Conservation (phyloP, 1,140 invertebrate species). For the Euglossa dilemma region DNA sequence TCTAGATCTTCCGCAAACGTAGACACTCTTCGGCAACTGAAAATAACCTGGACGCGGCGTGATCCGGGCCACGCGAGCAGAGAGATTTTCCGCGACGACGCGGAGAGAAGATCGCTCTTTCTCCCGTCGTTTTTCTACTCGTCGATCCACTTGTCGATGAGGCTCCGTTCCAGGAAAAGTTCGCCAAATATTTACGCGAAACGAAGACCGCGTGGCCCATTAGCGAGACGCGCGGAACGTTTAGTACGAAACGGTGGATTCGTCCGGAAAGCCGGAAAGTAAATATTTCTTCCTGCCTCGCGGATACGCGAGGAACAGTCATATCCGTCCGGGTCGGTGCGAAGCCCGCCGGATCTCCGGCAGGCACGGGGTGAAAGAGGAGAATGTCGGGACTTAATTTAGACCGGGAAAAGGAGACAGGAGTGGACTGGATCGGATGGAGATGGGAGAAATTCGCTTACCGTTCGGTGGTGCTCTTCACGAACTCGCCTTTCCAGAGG, state of each 20-base stretch:
- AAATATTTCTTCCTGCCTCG: conserved; percentile 26
- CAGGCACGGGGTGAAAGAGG: not conserved
- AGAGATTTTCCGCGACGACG: not conserved
- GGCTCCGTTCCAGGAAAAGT: conserved; percentile 13
- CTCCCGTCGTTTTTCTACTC: not conserved
- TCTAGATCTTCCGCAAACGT: conserved; percentile 1
- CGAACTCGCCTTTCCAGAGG: conserved; percentile 92
- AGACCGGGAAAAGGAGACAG: not conserved
- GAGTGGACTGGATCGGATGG: not conserved
- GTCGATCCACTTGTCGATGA: not conserved
- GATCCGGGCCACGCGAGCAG: not conserved
- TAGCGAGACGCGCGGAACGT: not conserved
- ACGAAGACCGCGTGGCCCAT: not conserved
- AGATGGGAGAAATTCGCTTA: conserved; percentile 73
- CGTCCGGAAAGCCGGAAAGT: not conserved
- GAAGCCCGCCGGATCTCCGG: not conserved
- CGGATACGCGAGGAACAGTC: not conserved
- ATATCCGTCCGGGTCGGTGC: not conserved
- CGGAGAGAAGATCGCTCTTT: not conserved
- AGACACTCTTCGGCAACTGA: not conserved
- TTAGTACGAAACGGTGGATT: not conserved
- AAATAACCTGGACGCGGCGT: not conserved
- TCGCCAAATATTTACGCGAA: conserved; percentile 34
- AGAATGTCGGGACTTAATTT: conserved; percentile 24
- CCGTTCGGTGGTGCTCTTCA: conserved; percentile 93